phyloP scores from a whole-genome alignment of 2,888 invertebrate genomes.

The Sycophila texana region DNA sequence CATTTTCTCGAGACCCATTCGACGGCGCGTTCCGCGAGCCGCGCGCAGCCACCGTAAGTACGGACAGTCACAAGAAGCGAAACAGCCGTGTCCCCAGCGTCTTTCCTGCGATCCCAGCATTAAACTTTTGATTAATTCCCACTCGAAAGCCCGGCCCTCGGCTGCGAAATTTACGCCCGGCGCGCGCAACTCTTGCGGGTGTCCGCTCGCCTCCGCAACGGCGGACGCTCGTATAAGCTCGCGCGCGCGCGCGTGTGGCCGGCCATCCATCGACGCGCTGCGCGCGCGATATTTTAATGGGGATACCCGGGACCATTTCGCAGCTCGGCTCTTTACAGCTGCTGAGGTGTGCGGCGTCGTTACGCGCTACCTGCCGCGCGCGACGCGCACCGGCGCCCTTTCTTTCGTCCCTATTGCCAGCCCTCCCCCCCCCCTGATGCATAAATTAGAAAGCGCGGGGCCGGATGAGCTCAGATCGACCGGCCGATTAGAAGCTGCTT shows the following conservation, averaged over 20 bases:
- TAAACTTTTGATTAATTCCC: not conserved
- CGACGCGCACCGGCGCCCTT: not conserved
- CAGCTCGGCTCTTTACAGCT: conserved; percentile 46
- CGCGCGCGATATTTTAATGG: conserved; percentile 54
- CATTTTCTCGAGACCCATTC: too few relatives aligned
- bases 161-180: not conserved
- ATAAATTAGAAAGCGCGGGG: conserved; percentile 47
- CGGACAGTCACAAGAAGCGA: too few relatives aligned
- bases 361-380: conserved; percentile 34
- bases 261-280: conserved; percentile 38
- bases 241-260: not conserved
- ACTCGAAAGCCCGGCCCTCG: not conserved
- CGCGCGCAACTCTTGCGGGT: not conserved
- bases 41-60: too few relatives aligned
- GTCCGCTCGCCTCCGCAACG: not conserved
- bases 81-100: too few relatives aligned
- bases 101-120: too few relatives aligned
- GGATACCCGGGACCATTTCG: conserved; percentile 37
- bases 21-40: too few relatives aligned
- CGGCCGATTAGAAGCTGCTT: too few relatives aligned
- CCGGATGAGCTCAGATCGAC: too few relatives aligned
- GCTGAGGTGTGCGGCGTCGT: conserved; percentile 32
- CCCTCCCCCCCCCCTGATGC: conserved; percentile 3
- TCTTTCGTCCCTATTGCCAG: not conserved
- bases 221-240: not conserved